Evolutionary conservation across 2,113 vertebrate species (phyloP).

Genomic region (Platycercus adscitus): DNA sequence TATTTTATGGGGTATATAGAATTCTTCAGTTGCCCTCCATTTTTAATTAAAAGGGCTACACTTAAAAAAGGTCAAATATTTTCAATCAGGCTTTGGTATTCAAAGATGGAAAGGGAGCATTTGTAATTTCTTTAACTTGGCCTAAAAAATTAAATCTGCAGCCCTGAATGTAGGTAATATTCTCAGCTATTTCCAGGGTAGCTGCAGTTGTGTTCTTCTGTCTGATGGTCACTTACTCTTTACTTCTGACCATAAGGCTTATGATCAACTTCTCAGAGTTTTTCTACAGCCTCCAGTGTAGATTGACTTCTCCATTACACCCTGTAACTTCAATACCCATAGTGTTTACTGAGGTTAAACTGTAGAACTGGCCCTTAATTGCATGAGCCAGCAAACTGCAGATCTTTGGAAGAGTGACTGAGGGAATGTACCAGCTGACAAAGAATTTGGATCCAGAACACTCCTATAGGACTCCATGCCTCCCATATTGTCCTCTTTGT

Average conservation of each 20-base stretch:
- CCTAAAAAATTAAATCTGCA: background rate
- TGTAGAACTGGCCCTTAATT: background rate
- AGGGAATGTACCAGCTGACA: background rate
- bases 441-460: background rate
- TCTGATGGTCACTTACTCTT: background rate
- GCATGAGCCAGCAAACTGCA: background rate
- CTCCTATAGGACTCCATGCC: background rate
- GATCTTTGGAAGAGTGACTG: background rate
- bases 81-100: background rate
- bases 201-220: background rate
- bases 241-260: background rate
- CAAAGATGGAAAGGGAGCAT: background rate
- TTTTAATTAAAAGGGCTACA: background rate
- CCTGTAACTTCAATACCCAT: background rate
- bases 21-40: background rate
- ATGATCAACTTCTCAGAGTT: background rate
- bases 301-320: background rate
- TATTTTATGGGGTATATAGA: background rate
- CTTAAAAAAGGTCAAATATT: background rate
- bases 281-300: background rate
- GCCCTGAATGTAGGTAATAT: background rate
- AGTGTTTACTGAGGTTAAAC: background rate
- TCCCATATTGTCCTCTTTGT: background rate
- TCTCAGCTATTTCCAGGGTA: background rate
- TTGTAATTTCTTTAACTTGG: background rate